Percentiles rank a stretch among this genome's conserved stretches.
Evolutionary conservation across 2,113 vertebrate species (phyloP).

Genomic region (Canis aureus): DNA sequence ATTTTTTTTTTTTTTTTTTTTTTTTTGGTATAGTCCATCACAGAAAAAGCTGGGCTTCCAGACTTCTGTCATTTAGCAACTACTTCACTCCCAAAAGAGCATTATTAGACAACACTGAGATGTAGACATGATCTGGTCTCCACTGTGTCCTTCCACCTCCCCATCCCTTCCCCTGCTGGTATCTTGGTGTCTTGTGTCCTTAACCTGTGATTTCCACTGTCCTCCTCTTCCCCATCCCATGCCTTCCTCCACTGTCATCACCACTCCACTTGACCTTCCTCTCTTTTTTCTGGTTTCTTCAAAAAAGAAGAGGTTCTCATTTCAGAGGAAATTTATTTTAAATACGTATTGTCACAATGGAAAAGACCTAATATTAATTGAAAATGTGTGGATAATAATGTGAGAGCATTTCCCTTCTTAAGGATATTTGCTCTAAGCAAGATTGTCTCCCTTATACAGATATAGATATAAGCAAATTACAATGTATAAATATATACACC

Average conservation of each 20-base stretch:
- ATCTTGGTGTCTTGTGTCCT: not conserved
- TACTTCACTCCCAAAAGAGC: not conserved
- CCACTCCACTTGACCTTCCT: not conserved
- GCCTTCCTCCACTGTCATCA: not conserved
- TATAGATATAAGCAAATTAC: not conserved
- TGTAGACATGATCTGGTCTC: not conserved
- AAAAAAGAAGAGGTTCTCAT: not conserved
- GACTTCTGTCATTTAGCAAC: not conserved
- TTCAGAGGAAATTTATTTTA: not conserved
- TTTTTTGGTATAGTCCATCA: constrained; percentile 38
- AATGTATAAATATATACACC: not conserved
- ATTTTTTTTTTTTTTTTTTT: not conserved
- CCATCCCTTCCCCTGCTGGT: not conserved
- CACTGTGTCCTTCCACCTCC: not conserved
- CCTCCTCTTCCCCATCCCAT: not conserved
- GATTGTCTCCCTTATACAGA: not conserved
- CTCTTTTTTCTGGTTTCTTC: not conserved
- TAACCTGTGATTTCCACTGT: not conserved
- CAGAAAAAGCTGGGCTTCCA: not conserved
- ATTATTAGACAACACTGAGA: constrained; percentile 18
- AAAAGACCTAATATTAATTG: not conserved
- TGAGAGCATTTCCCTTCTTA: not conserved
- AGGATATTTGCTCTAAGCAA: not conserved
- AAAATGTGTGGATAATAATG: constrained; percentile 3
- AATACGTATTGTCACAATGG: not conserved